Base-by-base conservation (phyloP, 2,888 invertebrate genomes). In the Ptycholaimellus sp. region DNA sequence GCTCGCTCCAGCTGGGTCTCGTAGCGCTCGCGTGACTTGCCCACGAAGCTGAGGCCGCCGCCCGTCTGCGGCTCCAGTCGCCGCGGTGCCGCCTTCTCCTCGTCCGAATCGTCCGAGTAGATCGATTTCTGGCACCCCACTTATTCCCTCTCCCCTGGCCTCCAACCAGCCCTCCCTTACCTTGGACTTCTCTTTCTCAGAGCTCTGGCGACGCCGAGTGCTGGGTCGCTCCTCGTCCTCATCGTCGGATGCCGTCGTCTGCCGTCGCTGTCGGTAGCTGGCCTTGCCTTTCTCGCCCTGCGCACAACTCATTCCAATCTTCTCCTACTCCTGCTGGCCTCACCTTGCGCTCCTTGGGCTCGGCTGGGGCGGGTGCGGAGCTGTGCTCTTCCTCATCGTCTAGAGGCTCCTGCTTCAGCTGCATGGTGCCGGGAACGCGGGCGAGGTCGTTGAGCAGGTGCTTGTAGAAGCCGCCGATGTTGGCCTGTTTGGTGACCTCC, bases 401-500 rank as follows among this genome's bases (percentile, higher is more conserved):
- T 9, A n/a, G n/a, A 23, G 14, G 22, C 16, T 16, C 21, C 5
- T 20, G 5, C 21, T 38, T 25, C 7, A 23, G 16, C 7, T 29
- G 35, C 21, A 21, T 32, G 14, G 31, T 35, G n/a, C n/a, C 27
- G 3, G 23, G 13, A 11, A 23, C 18, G 2, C 25, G 3, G 20
- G 6, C 25, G 16, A 75, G 76, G 54, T 79, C 77, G 47, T 76
- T 73, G 58, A 76, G 79, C 27, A 90, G 59, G 64, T 85, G 80
- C 25, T 83, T 67, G 58, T 90, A 87, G 60, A 90, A 90, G 1
- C 85, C 85, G 59, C 74, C 68, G 52, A 87, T 69, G 62, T 87
- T 82, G 36, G 70, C 72, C 59, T 90, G 87, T 54, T 81, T 83
- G 0, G 73, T 80, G 0, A 87, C 87, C 68, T 90, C 87, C 29